A percentile compares a stretch with the other conserved stretches of the same genome.
Conservation (phyloP, 2,888 invertebrate genomes). For the Margaritifera margaritifera region DNA sequence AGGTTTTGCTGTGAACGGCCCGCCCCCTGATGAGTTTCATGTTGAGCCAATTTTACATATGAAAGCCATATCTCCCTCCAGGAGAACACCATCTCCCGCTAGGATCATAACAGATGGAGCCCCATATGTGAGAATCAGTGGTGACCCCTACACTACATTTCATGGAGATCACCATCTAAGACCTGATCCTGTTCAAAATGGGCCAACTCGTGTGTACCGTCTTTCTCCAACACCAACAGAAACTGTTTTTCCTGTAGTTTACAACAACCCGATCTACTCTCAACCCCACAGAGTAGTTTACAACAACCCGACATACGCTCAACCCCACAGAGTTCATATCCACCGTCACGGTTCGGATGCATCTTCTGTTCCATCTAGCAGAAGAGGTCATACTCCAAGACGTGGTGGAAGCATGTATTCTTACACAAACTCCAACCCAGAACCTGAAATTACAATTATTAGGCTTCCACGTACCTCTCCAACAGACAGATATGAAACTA, state of each 20-base stretch:
- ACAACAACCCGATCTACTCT: background rate
- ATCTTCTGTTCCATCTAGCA: slow-evolving; percentile 29
- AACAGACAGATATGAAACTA: background rate
- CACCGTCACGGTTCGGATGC: slow-evolving; percentile 31
- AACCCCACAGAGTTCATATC: slow-evolving; percentile 35
- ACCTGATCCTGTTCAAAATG: slow-evolving; percentile 20
- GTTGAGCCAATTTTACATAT: background rate
- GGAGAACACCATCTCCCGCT: too few species aligned
- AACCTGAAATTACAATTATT: too few species aligned
- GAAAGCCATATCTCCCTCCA: too few species aligned
- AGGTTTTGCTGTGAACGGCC: slow-evolving; percentile 45
- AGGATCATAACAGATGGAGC: too few species aligned
- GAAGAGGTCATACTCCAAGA: background rate
- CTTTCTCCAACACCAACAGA: slow-evolving; percentile 31
- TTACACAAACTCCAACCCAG: too few species aligned
- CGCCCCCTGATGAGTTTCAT: slow-evolving; percentile 30
- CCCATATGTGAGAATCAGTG: too few species aligned
- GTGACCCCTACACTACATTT: too few species aligned
- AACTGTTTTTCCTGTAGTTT: slow-evolving; percentile 12
- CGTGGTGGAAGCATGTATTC: too few species aligned
- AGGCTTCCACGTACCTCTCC: too few species aligned
- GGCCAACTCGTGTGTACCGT: slow-evolving; percentile 32
- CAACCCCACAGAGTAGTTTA: slow-evolving; percentile 8
- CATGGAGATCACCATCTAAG: background rate
- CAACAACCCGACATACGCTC: background rate